Conservation (phyloP, 2,797 vertebrate genomes). For the Alectoris magna region DNA sequence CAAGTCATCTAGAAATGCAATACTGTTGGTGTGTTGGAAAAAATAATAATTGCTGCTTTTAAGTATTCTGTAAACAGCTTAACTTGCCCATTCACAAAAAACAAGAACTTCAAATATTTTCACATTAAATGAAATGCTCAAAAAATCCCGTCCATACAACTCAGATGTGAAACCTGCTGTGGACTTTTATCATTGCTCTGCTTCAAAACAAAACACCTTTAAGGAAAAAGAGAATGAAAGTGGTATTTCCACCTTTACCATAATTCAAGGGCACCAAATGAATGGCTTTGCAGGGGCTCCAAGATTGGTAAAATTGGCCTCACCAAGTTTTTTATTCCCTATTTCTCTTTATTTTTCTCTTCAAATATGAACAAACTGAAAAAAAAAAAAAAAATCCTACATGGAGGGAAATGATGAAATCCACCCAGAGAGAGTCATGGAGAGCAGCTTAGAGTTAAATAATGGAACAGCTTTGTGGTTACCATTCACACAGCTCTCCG, state of each 20-base stretch:
- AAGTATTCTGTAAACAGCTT: background rate
- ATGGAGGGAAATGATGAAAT: constrained; percentile 66
- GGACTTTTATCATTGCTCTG: constrained; percentile 30
- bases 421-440: constrained; percentile 68
- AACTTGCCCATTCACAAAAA: background rate
- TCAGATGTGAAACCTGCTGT: constrained; percentile 6
- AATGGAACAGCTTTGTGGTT: constrained; percentile 77
- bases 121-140: background rate
- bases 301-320: constrained; percentile 23
- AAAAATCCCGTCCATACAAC: background rate
- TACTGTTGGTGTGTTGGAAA: background rate
- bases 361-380: constrained; percentile 65
- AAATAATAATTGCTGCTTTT: background rate
- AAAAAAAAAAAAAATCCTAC: constrained; percentile 20
- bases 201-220: constrained; percentile 49
- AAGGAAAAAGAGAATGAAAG: constrained; percentile 2
- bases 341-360: constrained; percentile 46
- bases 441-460: constrained; percentile 74
- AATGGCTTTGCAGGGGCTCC: constrained; percentile 47
- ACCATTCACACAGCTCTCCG: constrained; percentile 70
- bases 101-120: background rate
- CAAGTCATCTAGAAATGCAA: background rate
- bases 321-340: constrained; percentile 42
- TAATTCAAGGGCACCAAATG: constrained; percentile 45
- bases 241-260: constrained; percentile 36